A percentile compares a stretch with the other conserved stretches of the same genome.
These are phyloP conservation scores for Meda fulgida DNA, from an alignment of 2,797 vertebrate genomes.

Conservation along the genomic window DNA sequence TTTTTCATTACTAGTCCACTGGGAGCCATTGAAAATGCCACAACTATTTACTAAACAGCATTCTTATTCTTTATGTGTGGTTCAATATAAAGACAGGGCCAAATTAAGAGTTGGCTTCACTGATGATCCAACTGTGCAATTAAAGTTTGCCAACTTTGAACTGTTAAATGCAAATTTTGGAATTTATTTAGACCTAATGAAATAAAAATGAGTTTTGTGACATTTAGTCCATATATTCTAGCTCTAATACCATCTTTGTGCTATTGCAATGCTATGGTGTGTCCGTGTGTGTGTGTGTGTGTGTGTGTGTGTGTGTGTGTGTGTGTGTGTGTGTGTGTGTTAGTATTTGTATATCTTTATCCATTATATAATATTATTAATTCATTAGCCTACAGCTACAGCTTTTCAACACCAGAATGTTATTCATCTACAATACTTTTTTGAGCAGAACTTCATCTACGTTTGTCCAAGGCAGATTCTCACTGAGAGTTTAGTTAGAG, in stretches of 20 bases:
- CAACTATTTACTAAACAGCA: conserved; percentile 1
- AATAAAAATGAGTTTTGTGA: background rate
- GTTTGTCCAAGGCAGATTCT: background rate
- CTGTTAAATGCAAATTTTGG: background rate
- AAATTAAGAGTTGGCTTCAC: conserved; percentile 13
- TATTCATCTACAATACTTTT: background rate
- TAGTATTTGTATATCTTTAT: no score
- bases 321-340: no score
- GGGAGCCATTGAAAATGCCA: conserved; percentile 22
- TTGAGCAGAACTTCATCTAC: background rate
- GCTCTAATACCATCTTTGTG: background rate
- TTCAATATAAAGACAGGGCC: background rate
- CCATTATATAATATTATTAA: background rate
- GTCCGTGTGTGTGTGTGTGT: background rate
- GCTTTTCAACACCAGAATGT: background rate
- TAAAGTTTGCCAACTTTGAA: background rate
- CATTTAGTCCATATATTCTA: background rate
- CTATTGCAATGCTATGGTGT: background rate
- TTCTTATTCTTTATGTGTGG: background rate
- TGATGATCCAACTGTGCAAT: conserved; percentile 10
- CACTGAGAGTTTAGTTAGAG: background rate
- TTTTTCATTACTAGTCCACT: conserved; percentile 39
- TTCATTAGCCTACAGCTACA: background rate
- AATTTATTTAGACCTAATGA: background rate
- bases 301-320: no score